Conservation (phyloP, 2,888 invertebrate species). For the Sialis lutaria region DNA sequence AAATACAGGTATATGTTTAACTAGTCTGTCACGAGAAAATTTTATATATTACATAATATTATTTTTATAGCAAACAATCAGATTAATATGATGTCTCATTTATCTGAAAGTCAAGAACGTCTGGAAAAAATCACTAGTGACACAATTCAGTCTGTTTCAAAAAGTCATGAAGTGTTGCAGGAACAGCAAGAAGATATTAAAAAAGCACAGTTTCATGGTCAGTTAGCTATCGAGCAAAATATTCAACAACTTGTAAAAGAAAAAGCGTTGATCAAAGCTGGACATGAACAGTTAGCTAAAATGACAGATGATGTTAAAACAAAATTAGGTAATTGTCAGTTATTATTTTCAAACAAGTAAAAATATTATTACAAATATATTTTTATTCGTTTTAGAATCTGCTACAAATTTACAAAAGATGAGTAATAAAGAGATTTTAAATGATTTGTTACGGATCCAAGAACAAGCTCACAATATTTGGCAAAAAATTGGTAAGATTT, state of each 20-base stretch:
- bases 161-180: conserved; percentile 28
- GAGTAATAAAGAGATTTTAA: conserved; percentile 30
- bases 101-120: conserved; percentile 27
- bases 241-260: conserved; percentile 36
- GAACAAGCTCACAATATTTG: conserved; percentile 33
- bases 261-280: conserved; percentile 37
- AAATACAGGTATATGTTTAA: conserved; percentile 19
- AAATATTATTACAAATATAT: neutral
- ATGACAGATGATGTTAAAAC: conserved; percentile 34
- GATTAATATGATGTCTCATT: conserved; percentile 22
- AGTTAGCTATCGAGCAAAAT: conserved; percentile 33
- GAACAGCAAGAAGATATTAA: conserved; percentile 33
- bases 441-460: conserved; percentile 34
- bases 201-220: conserved; percentile 28
- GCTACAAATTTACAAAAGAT: conserved; percentile 19
- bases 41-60: neutral
- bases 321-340: conserved; percentile 27
- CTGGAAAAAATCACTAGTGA: conserved; percentile 25
- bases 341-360: neutral
- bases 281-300: conserved; percentile 32
- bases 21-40: neutral
- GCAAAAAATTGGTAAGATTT: conserved; percentile 30
- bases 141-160: conserved; percentile 24
- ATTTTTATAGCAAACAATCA: conserved; percentile 24
- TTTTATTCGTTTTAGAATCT: neutral